Evolutionary conservation across 2,797 vertebrate genomes (phyloP).

Genomic region (Macrochelys suwanniensis): DNA sequence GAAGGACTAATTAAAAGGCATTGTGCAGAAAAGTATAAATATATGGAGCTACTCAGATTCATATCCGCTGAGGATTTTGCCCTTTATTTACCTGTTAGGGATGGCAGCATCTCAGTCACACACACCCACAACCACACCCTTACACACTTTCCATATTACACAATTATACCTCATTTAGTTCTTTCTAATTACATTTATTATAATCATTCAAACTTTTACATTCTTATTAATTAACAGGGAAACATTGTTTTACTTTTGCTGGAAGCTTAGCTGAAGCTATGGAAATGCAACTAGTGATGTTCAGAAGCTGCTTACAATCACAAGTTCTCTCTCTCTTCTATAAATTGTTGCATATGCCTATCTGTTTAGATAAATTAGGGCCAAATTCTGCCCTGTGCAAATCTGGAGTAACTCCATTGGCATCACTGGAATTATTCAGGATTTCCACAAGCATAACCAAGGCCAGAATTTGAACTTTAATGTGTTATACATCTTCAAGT

Average conservation of each 20-base stretch:
- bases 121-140: background rate
- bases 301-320: background rate
- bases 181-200: background rate
- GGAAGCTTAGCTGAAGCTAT: background rate
- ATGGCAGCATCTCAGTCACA: background rate
- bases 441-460: background rate
- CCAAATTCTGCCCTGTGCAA: background rate
- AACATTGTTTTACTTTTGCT: background rate
- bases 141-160: background rate
- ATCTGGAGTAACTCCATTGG: constrained; percentile 10
- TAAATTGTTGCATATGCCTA: background rate
- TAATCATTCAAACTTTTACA: background rate
- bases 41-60: background rate
- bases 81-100: background rate
- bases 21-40: background rate
- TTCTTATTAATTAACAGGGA: background rate
- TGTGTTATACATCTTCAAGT: background rate
- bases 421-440: background rate
- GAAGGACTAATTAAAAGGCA: background rate
- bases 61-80: background rate
- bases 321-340: background rate
- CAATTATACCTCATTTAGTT: background rate
- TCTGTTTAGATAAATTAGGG: background rate
- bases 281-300: background rate
- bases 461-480: constrained; percentile 22